phyloP scores from a whole-genome alignment of 2,888 invertebrate genomes.

The Yponomeuta malinellus region DNA sequence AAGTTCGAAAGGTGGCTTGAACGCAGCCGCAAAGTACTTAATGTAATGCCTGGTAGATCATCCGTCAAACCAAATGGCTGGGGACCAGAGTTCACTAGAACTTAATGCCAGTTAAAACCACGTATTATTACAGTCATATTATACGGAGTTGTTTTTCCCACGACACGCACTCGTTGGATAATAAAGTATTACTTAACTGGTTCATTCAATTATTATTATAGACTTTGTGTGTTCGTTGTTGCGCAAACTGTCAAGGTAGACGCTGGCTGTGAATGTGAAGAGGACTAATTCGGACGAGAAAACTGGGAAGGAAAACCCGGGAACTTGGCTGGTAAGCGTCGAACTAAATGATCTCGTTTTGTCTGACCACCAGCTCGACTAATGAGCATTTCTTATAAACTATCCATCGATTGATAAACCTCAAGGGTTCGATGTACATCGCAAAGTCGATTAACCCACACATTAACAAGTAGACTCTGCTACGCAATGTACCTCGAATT shows the following conservation, averaged over 20 bases:
- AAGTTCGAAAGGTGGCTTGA: neutral
- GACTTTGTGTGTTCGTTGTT: slow-evolving; percentile 27
- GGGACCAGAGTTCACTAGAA: neutral
- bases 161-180: slow-evolving; percentile 52
- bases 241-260: slow-evolving; percentile 40
- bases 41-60: neutral
- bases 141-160: slow-evolving; percentile 43
- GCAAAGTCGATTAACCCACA: no score
- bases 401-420: no score
- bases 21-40: neutral
- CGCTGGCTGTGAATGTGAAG: neutral
- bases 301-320: no score
- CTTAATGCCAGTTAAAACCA: neutral
- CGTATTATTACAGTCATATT: slow-evolving; percentile 8
- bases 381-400: no score
- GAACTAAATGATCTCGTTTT: no score
- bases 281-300: neutral
- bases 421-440: no score
- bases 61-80: neutral
- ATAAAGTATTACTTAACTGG: slow-evolving; percentile 60
- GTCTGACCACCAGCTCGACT: no score
- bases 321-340: neutral
- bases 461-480: no score
- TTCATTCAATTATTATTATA: slow-evolving; percentile 36
- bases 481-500: no score